phyloP scores from a whole-genome alignment of 2,113 vertebrate species.

The Daphoenositta chrysoptera region DNA sequence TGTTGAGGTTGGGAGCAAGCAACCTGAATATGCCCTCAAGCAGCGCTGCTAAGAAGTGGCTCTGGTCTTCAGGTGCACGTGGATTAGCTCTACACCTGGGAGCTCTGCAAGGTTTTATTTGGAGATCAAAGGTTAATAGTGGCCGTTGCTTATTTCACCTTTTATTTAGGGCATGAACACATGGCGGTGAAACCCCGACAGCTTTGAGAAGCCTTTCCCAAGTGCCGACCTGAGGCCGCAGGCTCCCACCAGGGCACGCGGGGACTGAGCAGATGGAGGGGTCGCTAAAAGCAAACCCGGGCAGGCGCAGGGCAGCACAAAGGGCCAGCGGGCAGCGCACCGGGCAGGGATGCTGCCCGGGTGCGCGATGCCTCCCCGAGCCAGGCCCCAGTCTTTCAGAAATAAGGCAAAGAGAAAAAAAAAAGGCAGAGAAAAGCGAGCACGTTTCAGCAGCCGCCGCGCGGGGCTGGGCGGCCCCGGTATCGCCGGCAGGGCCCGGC shows the following conservation, averaged over 20 bases:
- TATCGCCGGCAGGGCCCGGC: background rate
- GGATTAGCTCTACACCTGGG: background rate
- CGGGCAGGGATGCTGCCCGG: background rate
- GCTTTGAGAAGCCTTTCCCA: background rate
- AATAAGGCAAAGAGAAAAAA: background rate
- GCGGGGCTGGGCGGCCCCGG: background rate
- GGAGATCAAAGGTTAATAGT: background rate
- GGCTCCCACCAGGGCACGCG: background rate
- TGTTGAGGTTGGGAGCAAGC: background rate
- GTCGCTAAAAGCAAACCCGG: too few relatives aligned
- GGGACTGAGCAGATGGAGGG: rapidly evolving
- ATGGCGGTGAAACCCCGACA: rapidly evolving
- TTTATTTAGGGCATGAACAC: background rate
- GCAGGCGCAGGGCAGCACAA: background rate
- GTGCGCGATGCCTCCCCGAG: background rate
- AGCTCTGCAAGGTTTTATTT: background rate
- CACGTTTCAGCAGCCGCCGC: background rate
- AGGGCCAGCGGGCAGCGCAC: background rate
- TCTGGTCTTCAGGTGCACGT: background rate
- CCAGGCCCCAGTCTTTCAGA: background rate
- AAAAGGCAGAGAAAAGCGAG: background rate
- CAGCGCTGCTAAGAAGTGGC: background rate
- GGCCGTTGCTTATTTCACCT: background rate
- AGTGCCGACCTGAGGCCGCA: rapidly evolving
- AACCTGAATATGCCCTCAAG: background rate